Evolutionary conservation across 2,888 invertebrate genomes (phyloP).

Genomic region (Heliconius sara): DNA sequence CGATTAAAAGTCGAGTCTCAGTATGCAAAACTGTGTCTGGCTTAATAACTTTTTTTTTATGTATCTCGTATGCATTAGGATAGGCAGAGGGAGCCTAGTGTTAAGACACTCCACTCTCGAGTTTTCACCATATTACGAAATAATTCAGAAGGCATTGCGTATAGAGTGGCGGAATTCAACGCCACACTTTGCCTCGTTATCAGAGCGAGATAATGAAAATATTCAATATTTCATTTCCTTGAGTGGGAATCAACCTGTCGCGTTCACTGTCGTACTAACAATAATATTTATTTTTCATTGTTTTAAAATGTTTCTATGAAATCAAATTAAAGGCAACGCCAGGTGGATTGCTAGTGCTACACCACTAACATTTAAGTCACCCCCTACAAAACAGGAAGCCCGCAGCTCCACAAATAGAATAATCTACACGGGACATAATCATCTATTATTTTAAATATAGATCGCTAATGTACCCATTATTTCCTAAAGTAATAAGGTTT

Average conservation of each 20-base stretch:
- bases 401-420: conserved; percentile 65
- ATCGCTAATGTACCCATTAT: conserved; percentile 36
- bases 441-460: conserved; percentile 64
- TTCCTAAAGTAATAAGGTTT: conserved; percentile 13
- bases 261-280: no score
- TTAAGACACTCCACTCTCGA: not conserved
- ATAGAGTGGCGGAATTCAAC: not conserved
- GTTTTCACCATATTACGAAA: no score
- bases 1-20: no score
- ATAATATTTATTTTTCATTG: no score
- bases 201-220: not conserved
- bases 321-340: not conserved
- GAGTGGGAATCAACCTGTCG: no score
- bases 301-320: no score
- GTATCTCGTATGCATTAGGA: no score
- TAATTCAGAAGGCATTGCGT: not conserved
- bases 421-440: conserved; percentile 61
- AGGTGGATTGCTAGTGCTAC: not conserved
- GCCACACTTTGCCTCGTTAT: not conserved
- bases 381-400: conserved; percentile 54
- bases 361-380: not conserved
- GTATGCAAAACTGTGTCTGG: no score
- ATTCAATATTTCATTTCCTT: no score
- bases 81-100: not conserved
- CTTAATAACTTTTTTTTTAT: no score